Base-by-base conservation (phyloP, 2,888 invertebrate genomes). In the Stegophylla sp. region DNA sequence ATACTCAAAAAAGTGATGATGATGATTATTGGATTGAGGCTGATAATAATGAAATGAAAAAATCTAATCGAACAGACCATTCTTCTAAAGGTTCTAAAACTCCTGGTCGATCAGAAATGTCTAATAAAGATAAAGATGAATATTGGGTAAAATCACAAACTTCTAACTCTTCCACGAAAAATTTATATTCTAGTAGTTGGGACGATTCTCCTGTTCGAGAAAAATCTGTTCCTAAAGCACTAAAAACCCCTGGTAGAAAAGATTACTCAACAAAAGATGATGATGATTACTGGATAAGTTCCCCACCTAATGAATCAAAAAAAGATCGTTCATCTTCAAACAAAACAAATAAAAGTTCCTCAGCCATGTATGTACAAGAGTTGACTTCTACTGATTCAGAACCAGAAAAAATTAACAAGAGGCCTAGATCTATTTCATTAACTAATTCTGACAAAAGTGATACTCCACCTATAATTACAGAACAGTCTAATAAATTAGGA, bases 371-470 rank as follows among this genome's bases (percentile, higher is more conserved):
- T 71, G 79, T 79, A 41, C 69, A 79, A 61, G 79, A 79, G 48
- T 48, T 79, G 41, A 71, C 61, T 61, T 71, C 79, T n/a, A 71
- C 79, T 61, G 69, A 79, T 51, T 79, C 79, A 48, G 79, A 79
- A 71, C 61, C 53, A n/a, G 61, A 79, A 48, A 79, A 79, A 61
- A 45, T 10, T 15, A 48, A 34, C 1, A 79, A 79, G 10, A 59
- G 59, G 41, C 0, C 45, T 0, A 23, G 79, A n/a, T 79, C 79
- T 41, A 71, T 79, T 12, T 79, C 79, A 41, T 48, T 79, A 69
- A 79, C 79, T 23, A 79, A 79, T 51, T 79, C 79, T 48, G 79
- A 79, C 34, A 79, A 79, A 71, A 79, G 61, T 79, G 79, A 79
- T 61, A 79, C 79, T 56, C 79, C 79, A 15, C 59, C 59, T 9